Conservation (phyloP, 2,888 invertebrate species). For the Drosophila buzzatii region DNA sequence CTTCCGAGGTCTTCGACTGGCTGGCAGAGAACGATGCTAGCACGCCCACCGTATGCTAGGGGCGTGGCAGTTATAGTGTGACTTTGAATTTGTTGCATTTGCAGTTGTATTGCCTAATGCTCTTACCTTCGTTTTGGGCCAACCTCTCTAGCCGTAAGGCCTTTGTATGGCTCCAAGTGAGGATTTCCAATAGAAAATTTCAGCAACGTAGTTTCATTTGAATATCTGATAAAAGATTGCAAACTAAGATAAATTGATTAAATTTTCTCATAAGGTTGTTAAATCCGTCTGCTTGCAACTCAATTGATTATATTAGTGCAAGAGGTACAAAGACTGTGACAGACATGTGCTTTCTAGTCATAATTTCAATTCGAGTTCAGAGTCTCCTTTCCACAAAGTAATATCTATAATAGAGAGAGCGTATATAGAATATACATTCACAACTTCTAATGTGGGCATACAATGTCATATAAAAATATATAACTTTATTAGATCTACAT, state of each 20-base stretch:
- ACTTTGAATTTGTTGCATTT: conserved; percentile 52
- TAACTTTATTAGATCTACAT: background rate
- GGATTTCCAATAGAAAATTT: conserved; percentile 28
- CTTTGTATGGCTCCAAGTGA: conserved; percentile 13
- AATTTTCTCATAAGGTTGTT: background rate
- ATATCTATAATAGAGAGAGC: too few species aligned
- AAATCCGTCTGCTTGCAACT: conserved; percentile 3
- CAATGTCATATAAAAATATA: background rate
- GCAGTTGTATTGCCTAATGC: conserved; percentile 47
- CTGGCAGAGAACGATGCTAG: background rate
- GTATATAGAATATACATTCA: background rate
- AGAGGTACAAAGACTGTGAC: background rate
- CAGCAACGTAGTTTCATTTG: conserved; percentile 14
- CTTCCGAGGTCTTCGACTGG: conserved; percentile 8
- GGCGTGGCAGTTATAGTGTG: conserved; percentile 36
- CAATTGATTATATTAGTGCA: background rate
- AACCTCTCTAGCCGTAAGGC: conserved; percentile 22
- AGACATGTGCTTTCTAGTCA: background rate
- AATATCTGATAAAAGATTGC: background rate
- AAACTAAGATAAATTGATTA: background rate
- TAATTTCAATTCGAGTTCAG: background rate
- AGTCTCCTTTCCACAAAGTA: background rate
- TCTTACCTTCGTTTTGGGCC: conserved; percentile 45
- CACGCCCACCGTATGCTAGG: background rate
- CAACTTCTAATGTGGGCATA: background rate